phyloP scores from a whole-genome alignment of 2,113 vertebrate species.

The Plestiodon gilberti region DNA sequence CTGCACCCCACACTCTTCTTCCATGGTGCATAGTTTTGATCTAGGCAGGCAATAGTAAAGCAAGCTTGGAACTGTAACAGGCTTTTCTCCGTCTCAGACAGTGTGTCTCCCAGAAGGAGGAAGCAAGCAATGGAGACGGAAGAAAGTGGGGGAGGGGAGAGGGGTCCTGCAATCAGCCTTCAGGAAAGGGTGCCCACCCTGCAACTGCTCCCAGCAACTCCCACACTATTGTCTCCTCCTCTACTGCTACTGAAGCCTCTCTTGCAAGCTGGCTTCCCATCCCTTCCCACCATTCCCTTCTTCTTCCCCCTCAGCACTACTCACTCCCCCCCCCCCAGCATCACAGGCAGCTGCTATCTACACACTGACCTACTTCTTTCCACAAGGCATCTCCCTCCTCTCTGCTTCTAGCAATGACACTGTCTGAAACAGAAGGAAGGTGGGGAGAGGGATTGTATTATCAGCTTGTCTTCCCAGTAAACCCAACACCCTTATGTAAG shows the following conservation, averaged over 20 bases:
- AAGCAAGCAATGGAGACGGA: fast-evolving
- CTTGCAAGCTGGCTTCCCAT: neutral
- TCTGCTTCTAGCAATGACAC: slow-evolving; percentile 10
- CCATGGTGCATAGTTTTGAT: neutral
- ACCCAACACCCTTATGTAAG: neutral
- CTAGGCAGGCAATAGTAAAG: neutral
- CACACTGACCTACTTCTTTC: slow-evolving; percentile 69
- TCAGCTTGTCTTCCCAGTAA: fast-evolving
- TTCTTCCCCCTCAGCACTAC: neutral
- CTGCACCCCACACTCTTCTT: neutral
- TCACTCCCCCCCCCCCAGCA: neutral
- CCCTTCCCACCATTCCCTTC: neutral
- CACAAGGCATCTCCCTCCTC: neutral
- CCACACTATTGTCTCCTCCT: neutral
- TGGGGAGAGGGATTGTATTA: neutral
- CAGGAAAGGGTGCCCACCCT: slow-evolving; percentile 23
- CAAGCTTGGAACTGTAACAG: neutral
- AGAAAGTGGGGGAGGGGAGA: neutral
- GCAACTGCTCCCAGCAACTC: slow-evolving; percentile 25
- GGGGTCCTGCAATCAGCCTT: neutral
- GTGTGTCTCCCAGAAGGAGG: neutral
- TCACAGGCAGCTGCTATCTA: slow-evolving; percentile 51
- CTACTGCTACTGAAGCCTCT: neutral
- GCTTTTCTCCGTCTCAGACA: neutral
- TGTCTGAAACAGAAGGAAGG: neutral